Conservation (phyloP, 2,113 vertebrate species). For the Clarias magur region DNA sequence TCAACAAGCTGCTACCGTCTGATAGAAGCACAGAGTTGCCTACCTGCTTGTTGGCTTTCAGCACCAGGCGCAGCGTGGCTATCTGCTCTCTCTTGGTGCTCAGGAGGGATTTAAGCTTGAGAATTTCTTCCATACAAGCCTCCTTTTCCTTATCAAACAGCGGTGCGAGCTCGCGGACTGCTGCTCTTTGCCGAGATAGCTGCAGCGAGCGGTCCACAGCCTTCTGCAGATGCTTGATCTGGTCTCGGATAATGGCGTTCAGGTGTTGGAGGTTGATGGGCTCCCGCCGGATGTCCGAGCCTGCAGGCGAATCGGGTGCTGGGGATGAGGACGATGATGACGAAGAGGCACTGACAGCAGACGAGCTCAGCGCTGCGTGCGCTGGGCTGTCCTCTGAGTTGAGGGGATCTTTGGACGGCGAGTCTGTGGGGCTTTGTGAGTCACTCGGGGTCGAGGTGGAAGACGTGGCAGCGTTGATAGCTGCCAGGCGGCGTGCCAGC, state of each 20-base stretch:
- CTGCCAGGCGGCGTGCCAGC: constrained; percentile 77
- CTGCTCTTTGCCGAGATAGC: constrained; percentile 89
- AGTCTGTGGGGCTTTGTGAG: constrained; percentile 72
- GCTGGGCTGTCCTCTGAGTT: constrained; percentile 74
- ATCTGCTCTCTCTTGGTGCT: constrained; percentile 98
- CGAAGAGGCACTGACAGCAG: constrained; percentile 90
- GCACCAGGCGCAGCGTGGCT: constrained; percentile 87
- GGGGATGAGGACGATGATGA: constrained; percentile 80
- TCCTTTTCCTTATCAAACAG: constrained; percentile 96
- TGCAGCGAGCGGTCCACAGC: constrained; percentile 91
- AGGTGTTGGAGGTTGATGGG: constrained; percentile 97
- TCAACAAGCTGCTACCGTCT: not conserved
- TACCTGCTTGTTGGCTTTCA: constrained; percentile 99
- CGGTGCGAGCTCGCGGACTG: constrained; percentile 86
- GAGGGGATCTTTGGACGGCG: constrained; percentile 75
- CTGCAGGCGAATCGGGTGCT: constrained; percentile 79
- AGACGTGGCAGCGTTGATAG: constrained; percentile 68
- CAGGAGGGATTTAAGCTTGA: constrained; percentile 93
- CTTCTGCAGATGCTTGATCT: constrained; percentile 95
- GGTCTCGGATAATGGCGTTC: constrained; percentile 93
- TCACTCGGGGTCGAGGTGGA: constrained; percentile 72
- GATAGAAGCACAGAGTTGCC: not conserved
- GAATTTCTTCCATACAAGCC: constrained; percentile 92
- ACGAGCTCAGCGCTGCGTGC: constrained; percentile 79
- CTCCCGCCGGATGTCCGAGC: constrained; percentile 87